Evolutionary conservation across 2,888 invertebrate species (phyloP).

Genomic region (Chydorus sphaericus): DNA sequence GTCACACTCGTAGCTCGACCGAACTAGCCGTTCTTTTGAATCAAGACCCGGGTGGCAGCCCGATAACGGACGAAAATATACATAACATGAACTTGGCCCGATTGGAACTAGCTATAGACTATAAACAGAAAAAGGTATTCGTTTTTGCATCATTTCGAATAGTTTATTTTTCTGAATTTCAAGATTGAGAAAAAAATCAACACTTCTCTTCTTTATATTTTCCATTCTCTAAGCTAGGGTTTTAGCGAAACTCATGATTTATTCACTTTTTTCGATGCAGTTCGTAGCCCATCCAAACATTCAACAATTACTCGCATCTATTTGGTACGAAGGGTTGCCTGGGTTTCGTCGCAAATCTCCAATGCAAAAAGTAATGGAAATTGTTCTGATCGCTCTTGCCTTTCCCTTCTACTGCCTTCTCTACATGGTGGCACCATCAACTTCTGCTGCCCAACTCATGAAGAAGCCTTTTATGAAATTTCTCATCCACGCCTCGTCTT

Average conservation of each 20-base stretch:
- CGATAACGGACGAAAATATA: slow-evolving; percentile 20
- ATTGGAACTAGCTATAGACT: slow-evolving; percentile 36
- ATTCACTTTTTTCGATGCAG: too few relatives aligned
- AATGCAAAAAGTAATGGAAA: slow-evolving; percentile 31
- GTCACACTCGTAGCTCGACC: slow-evolving; percentile 36
- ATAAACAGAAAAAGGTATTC: slow-evolving; percentile 32
- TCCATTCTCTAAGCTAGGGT: background rate
- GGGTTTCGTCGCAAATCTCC: slow-evolving; percentile 59
- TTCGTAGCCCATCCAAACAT: slow-evolving; percentile 92
- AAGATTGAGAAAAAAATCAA: too few relatives aligned
- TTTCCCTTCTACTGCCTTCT: slow-evolving; percentile 76
- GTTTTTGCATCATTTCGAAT: too few relatives aligned
- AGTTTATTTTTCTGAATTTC: too few relatives aligned
- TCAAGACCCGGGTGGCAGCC: slow-evolving; percentile 29
- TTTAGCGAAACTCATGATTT: background rate
- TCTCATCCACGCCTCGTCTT: slow-evolving; percentile 83
- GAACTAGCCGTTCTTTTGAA: slow-evolving; percentile 39
- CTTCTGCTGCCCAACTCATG: slow-evolving; percentile 63
- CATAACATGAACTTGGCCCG: slow-evolving; percentile 31
- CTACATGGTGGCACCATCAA: slow-evolving; percentile 73
- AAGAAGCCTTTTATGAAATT: slow-evolving; percentile 94
- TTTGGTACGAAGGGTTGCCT: slow-evolving; percentile 92
- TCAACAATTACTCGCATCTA: slow-evolving; percentile 74
- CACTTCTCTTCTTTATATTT: too few relatives aligned
- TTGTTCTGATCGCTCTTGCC: slow-evolving; percentile 56